These are phyloP conservation scores for Platysteira castanea DNA, from an alignment of 2,113 vertebrate species.

Conservation along the genomic window DNA sequence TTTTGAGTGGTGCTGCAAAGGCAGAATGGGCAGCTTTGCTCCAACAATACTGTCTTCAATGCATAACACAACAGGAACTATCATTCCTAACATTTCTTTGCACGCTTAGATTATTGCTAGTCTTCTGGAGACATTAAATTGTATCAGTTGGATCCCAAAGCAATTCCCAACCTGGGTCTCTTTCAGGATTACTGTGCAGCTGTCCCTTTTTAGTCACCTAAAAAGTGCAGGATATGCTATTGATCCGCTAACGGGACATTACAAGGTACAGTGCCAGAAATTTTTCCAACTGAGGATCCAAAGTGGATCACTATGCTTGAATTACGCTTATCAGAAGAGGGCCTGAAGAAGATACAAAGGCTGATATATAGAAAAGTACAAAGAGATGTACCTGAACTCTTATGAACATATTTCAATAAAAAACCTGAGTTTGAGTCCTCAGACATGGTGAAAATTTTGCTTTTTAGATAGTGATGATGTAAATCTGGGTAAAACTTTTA, in stretches of 20 bases:
- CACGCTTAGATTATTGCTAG: neutral
- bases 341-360: neutral
- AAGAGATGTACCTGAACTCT: neutral
- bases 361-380: neutral
- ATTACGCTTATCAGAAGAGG: neutral
- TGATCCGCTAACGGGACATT: too few species aligned
- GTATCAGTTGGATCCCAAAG: neutral
- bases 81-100: neutral
- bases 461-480: neutral
- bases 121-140: neutral
- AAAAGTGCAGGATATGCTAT: neutral
- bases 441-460: neutral
- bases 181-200: neutral
- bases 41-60: neutral
- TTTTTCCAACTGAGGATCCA: too few species aligned
- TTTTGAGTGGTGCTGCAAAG: neutral
- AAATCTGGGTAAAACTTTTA: neutral
- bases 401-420: neutral
- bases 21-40: neutral
- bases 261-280: too few species aligned
- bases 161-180: rapidly evolving
- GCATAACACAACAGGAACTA: neutral
- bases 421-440: neutral
- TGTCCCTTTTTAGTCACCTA: neutral
- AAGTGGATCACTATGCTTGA: too few species aligned